A percentile compares a stretch with the other conserved stretches of the same genome.
These are phyloP conservation scores for Drosophila trapezifrons DNA, from an alignment of 1,140 invertebrate species.

Conservation along the genomic window DNA sequence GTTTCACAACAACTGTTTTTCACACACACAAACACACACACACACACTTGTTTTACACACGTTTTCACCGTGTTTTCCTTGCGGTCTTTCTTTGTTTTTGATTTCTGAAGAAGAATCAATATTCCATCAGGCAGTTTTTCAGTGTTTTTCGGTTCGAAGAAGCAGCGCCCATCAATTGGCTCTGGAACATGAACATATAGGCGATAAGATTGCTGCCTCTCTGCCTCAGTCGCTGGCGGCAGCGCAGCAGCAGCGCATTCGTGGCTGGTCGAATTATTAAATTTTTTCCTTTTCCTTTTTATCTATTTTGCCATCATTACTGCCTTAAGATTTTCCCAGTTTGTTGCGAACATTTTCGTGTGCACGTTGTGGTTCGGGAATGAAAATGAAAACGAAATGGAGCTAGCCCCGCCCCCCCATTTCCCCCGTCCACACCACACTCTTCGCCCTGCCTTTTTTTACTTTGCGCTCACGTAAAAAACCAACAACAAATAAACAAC, in stretches of 20 bases:
- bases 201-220: slow-evolving; percentile 37
- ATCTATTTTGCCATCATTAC: slow-evolving; percentile 23
- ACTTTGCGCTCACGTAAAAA: slow-evolving; percentile 19
- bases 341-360: slow-evolving; percentile 4
- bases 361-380: slow-evolving; percentile 14
- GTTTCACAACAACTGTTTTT: slow-evolving; percentile 8
- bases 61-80: slow-evolving; percentile 8
- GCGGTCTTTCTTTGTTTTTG: slow-evolving; percentile 10
- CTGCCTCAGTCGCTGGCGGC: slow-evolving; percentile 14
- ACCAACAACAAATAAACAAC: slow-evolving; percentile 48
- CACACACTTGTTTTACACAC: neutral
- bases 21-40: neutral
- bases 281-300: slow-evolving; percentile 3
- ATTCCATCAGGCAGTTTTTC: slow-evolving; percentile 25
- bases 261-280: slow-evolving; percentile 14
- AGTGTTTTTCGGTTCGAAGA: neutral
- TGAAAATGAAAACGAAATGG: slow-evolving; percentile 4
- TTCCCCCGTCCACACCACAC: slow-evolving; percentile 10
- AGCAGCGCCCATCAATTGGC: slow-evolving; percentile 26
- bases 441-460: slow-evolving; percentile 10
- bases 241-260: slow-evolving; percentile 15
- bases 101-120: slow-evolving; percentile 33
- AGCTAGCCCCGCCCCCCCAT: slow-evolving; percentile 12
- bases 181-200: slow-evolving; percentile 28
- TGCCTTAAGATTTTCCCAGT: slow-evolving; percentile 13